Percentiles rank a stretch among this genome's conserved stretches.
These are phyloP conservation scores for Pavo muticus DNA, from an alignment of 2,113 vertebrate species.

Conservation along the genomic window DNA sequence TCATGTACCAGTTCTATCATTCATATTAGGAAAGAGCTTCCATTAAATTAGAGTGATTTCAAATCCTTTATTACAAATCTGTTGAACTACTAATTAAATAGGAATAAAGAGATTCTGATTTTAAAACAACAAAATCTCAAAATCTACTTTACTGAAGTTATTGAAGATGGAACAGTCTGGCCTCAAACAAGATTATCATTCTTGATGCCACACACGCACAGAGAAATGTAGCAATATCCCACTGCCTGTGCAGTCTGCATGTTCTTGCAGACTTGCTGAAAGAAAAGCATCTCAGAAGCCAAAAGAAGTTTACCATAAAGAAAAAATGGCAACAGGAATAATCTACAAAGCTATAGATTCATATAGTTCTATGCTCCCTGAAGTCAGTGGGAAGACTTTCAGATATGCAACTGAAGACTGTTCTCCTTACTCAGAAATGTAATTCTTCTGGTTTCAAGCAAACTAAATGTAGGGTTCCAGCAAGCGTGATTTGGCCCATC, in stretches of 20 bases:
- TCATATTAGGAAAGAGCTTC: conserved; percentile 30
- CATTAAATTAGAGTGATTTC: conserved; percentile 67
- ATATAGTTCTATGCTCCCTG: background rate
- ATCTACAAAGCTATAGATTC: background rate
- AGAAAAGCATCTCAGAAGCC: conserved; percentile 13
- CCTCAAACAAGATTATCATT: conserved; percentile 10
- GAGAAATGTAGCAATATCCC: background rate
- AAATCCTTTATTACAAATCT: conserved; percentile 46
- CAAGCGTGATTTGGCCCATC: background rate
- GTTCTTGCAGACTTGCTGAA: background rate
- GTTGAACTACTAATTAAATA: conserved; percentile 44
- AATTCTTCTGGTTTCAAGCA: background rate
- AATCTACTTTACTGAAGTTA: conserved; percentile 45
- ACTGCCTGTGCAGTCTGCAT: background rate
- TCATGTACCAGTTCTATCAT: conserved; percentile 32
- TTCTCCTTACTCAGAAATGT: background rate
- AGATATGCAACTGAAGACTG: background rate
- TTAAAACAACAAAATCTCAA: conserved; percentile 29
- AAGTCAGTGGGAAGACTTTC: background rate
- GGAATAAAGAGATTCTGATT: conserved; percentile 39
- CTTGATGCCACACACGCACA: background rate
- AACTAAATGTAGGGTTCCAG: background rate
- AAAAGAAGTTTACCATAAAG: background rate
- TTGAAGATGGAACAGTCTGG: background rate
- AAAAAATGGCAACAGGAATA: background rate